Conservation (phyloP, 2,888 invertebrate species). For the Schrankia costaestrigalis region DNA sequence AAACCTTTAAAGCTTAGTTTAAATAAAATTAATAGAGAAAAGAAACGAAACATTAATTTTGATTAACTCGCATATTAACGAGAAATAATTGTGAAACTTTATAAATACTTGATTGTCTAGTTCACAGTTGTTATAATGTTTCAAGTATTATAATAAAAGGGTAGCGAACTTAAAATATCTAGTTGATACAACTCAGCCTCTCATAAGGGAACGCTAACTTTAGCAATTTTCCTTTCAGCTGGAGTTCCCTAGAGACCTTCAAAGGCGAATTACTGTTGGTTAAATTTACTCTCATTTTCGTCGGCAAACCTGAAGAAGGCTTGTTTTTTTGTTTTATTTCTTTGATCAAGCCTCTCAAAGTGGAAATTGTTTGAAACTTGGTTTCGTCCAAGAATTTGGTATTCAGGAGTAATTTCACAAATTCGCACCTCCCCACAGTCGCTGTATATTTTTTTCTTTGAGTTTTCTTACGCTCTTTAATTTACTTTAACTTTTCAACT, state of each 20-base stretch:
- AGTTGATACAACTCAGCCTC: constrained; percentile 56
- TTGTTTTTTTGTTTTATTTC: constrained; percentile 77
- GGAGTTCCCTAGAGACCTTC: constrained; percentile 61
- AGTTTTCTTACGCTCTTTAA: constrained; percentile 1
- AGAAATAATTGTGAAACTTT: constrained; percentile 33
- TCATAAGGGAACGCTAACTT: constrained; percentile 75
- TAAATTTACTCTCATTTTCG: constrained; percentile 76
- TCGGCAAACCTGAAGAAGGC: constrained; percentile 45
- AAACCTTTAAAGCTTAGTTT: too few relatives aligned
- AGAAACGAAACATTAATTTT: too few relatives aligned
- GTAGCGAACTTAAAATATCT: constrained; percentile 32
- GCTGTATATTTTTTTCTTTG: constrained; percentile 19
- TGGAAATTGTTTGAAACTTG: constrained; percentile 74
- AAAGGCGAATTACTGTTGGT: constrained; percentile 77
- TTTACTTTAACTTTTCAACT: too few relatives aligned
- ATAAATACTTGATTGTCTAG: constrained; percentile 35
- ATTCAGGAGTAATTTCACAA: constrained; percentile 69
- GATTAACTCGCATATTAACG: too few relatives aligned
- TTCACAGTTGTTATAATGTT: constrained; percentile 29
- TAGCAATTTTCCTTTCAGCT: constrained; percentile 72
- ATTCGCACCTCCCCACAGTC: constrained; percentile 59
- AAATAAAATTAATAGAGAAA: too few relatives aligned
- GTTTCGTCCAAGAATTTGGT: constrained; percentile 62
- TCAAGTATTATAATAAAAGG: constrained; percentile 25
- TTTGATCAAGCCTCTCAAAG: constrained; percentile 74